phyloP scores from a whole-genome alignment of 2,797 vertebrate species.

The Urocyon cinereoargenteus region DNA sequence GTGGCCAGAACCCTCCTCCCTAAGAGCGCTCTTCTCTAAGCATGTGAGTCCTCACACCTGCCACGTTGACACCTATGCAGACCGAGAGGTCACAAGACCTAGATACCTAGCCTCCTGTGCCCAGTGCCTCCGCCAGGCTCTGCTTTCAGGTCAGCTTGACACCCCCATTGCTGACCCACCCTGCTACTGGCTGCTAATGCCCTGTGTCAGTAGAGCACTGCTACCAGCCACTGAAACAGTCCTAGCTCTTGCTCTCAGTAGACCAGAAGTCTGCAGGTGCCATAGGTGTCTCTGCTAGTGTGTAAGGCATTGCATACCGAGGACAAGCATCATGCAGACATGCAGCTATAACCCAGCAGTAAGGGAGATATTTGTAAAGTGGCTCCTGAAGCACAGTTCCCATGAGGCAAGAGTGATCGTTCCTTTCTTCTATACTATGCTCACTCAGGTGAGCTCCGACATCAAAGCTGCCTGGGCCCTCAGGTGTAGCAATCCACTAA shows the following conservation, averaged over 20 bases:
- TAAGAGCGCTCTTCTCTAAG: neutral
- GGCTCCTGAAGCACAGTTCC: neutral
- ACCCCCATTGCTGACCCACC: neutral
- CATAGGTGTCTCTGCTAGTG: neutral
- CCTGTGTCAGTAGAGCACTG: neutral
- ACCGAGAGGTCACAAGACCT: neutral
- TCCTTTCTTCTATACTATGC: neutral
- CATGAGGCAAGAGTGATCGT: neutral
- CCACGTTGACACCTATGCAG: accelerated
- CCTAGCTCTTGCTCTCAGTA: neutral
- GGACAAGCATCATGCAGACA: neutral
- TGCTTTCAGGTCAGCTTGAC: neutral
- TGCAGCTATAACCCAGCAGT: neutral
- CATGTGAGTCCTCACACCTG: neutral
- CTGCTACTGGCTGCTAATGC: too few species aligned
- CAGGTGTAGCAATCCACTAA: neutral
- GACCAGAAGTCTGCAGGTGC: neutral
- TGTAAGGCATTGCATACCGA: neutral
- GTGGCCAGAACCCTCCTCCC: neutral
- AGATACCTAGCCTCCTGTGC: too few species aligned
- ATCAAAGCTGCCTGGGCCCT: neutral
- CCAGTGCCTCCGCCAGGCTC: neutral
- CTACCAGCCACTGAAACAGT: too few species aligned
- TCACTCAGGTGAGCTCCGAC: neutral
- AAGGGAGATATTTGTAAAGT: neutral